Conservation (phyloP, 2,797 vertebrate species). For the Spondyliosoma cantharus region DNA sequence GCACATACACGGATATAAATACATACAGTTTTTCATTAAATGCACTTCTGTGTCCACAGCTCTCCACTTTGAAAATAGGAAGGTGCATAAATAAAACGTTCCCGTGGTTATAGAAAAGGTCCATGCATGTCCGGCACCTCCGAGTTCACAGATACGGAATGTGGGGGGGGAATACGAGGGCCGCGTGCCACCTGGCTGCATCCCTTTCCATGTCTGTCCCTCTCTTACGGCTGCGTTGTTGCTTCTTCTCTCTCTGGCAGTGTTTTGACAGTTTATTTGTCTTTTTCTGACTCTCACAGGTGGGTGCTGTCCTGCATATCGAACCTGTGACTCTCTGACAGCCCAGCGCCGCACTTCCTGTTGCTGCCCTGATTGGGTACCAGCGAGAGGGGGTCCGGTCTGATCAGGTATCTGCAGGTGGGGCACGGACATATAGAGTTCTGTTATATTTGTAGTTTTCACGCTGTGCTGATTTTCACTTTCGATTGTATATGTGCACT, state of each 20-base stretch:
- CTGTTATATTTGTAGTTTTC: constrained; percentile 8
- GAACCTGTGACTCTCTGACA: constrained; percentile 83
- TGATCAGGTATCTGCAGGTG: constrained; percentile 85
- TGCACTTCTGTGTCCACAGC: constrained; percentile 85
- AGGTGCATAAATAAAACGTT: constrained; percentile 80
- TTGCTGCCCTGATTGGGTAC: constrained; percentile 83
- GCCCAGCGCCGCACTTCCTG: constrained; percentile 81
- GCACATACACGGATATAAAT: constrained; percentile 80
- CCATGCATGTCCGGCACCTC: constrained; percentile 71
- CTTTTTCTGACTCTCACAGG: constrained; percentile 77
- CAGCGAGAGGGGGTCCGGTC: constrained; percentile 87
- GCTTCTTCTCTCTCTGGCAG: constrained; percentile 31
- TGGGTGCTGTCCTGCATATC: constrained; percentile 87
- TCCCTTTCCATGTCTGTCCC: constrained; percentile 27
- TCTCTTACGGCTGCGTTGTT: constrained; percentile 29
- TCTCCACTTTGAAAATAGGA: constrained; percentile 75
- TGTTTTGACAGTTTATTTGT: constrained; percentile 45
- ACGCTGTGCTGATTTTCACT: constrained; percentile 3
- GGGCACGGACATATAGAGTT: constrained; percentile 22
- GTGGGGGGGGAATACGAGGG: constrained; percentile 43
- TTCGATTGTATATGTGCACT: constrained; percentile 68
- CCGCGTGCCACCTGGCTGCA: constrained; percentile 33
- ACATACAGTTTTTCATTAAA: constrained; percentile 76
- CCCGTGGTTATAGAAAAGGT: constrained; percentile 73
- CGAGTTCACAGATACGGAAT: constrained; percentile 48